Percentiles rank a stretch among this genome's conserved stretches.
These are phyloP conservation scores for Gerris buenoi DNA, from an alignment of 1,140 invertebrate species.

Conservation along the genomic window DNA sequence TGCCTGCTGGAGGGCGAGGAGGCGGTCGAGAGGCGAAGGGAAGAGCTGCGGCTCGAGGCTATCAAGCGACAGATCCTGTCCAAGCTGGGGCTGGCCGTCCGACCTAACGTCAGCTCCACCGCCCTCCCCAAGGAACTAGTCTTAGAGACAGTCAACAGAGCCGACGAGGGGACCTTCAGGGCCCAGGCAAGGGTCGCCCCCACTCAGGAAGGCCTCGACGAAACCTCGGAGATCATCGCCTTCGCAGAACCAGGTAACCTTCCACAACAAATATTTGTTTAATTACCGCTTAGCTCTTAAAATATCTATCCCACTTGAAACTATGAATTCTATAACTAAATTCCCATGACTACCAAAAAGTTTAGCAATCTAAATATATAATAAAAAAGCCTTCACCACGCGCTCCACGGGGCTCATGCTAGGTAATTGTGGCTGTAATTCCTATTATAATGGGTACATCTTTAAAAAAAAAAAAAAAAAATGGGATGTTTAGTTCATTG, in stretches of 20 bases:
- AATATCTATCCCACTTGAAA: too few relatives aligned
- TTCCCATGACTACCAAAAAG: too few relatives aligned
- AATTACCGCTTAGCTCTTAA: too few relatives aligned
- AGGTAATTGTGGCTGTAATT: too few relatives aligned
- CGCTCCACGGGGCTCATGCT: too few relatives aligned
- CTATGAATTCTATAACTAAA: too few relatives aligned
- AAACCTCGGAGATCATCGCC: constrained; percentile 65
- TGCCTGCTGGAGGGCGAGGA: constrained; percentile 15
- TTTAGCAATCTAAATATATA: too few relatives aligned
- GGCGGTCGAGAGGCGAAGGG: constrained; percentile 10
- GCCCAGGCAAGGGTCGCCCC: constrained; percentile 28
- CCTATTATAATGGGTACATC: too few relatives aligned
- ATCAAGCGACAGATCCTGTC: constrained; percentile 60
- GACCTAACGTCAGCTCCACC: constrained; percentile 50
- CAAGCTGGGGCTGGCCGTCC: constrained; percentile 48
- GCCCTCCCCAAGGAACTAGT: constrained; percentile 45
- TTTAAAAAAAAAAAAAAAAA: too few relatives aligned
- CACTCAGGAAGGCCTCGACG: constrained; percentile 35
- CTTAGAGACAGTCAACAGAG: constrained; percentile 48
- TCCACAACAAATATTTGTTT: too few relatives aligned
- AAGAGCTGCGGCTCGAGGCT: constrained; percentile 46
- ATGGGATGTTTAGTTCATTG: too few relatives aligned
- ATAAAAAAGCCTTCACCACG: too few relatives aligned
- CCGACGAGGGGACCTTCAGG: constrained; percentile 33
- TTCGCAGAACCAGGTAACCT: constrained; percentile 68